phyloP scores from a whole-genome alignment of 2,797 vertebrate genomes.

The Gila robusta region DNA sequence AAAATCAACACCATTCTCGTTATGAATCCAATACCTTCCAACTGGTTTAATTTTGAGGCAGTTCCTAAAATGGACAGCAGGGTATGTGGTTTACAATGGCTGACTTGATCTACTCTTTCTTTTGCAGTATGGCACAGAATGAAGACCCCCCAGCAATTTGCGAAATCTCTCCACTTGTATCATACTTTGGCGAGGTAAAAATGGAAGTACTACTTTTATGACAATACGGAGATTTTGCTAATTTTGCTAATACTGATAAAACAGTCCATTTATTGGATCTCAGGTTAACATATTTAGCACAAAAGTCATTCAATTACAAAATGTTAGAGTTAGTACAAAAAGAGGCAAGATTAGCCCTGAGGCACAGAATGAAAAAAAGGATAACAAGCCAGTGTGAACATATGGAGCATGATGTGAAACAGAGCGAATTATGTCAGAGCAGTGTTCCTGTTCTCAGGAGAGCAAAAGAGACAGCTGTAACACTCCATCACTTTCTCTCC shows the following conservation, averaged over 20 bases:
- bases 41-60: background rate
- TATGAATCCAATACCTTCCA: background rate
- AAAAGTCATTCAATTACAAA: background rate
- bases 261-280: background rate
- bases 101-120: constrained; percentile 4
- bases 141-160: constrained; percentile 78
- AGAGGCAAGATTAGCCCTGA: background rate
- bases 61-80: background rate
- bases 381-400: constrained; percentile 2
- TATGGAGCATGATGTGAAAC: constrained; percentile 29
- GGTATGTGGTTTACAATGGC: background rate
- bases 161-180: constrained; percentile 94
- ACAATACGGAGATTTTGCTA: background rate
- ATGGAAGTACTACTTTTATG: background rate
- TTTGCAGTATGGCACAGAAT: constrained; percentile 69
- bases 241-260: background rate
- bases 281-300: background rate
- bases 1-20: background rate
- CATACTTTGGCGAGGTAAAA: constrained; percentile 94
- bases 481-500: constrained; percentile 6
- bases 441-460: constrained; percentile 8
- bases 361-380: background rate
- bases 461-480: constrained; percentile 29
- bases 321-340: background rate
- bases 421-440: constrained; percentile 24